Evolutionary conservation across 2,797 vertebrate genomes (phyloP).

Genomic region (Anguilla obscura): DNA sequence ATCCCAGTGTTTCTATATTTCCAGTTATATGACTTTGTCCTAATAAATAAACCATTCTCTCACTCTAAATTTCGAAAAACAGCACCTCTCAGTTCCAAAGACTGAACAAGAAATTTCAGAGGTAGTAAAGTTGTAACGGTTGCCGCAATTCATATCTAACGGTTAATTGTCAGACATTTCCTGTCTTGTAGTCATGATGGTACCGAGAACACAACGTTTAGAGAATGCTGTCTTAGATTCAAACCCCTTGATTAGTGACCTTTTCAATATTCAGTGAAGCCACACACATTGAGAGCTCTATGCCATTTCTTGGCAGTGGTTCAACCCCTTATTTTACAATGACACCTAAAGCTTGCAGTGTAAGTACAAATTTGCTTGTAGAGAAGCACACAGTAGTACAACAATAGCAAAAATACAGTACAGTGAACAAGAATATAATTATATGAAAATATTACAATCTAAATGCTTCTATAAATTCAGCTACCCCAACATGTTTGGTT

Average conservation of each 20-base stretch:
- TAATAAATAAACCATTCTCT: neutral
- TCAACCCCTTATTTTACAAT: neutral
- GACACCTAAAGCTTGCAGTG: neutral
- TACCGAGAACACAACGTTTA: neutral
- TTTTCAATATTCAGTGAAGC: conserved; percentile 9
- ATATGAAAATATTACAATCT: neutral
- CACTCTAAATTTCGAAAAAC: neutral
- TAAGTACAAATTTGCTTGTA: neutral
- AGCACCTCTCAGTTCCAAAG: neutral
- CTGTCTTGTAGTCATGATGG: neutral
- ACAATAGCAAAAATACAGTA: conserved; percentile 40
- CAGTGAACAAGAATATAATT: conserved; percentile 19
- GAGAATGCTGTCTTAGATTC: neutral
- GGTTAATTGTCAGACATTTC: neutral
- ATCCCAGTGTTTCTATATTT: neutral
- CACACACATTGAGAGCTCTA: neutral
- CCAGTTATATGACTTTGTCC: neutral
- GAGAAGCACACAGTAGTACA: neutral
- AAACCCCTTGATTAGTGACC: neutral
- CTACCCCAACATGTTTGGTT: conserved; percentile 39
- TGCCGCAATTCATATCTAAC: neutral
- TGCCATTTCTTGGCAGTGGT: neutral
- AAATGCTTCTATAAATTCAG: conserved; percentile 25
- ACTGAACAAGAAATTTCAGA: neutral
- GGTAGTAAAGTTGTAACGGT: conserved; percentile 2